Base-by-base conservation (phyloP, 1,140 invertebrate genomes). In the Drosophila parvula region DNA sequence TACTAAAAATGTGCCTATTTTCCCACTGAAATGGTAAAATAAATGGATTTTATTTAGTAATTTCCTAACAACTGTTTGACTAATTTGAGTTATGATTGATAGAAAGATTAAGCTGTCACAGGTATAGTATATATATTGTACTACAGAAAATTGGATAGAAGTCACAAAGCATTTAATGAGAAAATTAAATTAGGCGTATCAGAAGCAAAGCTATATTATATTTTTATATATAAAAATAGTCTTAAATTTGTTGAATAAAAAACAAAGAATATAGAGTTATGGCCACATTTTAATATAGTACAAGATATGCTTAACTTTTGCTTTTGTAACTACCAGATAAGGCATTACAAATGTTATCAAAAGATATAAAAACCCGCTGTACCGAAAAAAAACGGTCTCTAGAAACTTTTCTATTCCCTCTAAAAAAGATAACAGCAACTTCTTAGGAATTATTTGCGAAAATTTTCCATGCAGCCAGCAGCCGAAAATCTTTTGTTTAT, bases 401-500 rank as follows among this genome's bases (percentile, higher is more conserved):
- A 3, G 14, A 36, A 56, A 56, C 0, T 30, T 57, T 43, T 43
- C 55, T 38, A 43, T 43, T 14, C 30, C 0, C 30, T 14, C 32
- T 22, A 9, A 12, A 10, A 12, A 4, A 51, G 50, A 51, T 36
- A 51, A 36, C 16, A 18, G 30, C 16, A 36, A 36, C 50, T 53
- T 36, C 32, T 53, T 36, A 2, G 16, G 12, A 53, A 53, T 53
- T 36, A 53, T 22, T 53, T 53, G 32, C 50, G n/a, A 10, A n/a
- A 47, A 27, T 50, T 32, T 61, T 48, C 51, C 12, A 36, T 53
- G 50, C 12, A 53, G 38, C 14, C 38, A 40, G 14, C 14, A 40
- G 11, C 5, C 6, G n/a, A 1, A 16, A 14, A 53, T 36, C 16
- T 27, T 55, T 55, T 55, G 34, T 55, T 55, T 55, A 51, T 51